phyloP scores from a whole-genome alignment of 2,113 vertebrate genomes.

The Rhinolophus sinicus region DNA sequence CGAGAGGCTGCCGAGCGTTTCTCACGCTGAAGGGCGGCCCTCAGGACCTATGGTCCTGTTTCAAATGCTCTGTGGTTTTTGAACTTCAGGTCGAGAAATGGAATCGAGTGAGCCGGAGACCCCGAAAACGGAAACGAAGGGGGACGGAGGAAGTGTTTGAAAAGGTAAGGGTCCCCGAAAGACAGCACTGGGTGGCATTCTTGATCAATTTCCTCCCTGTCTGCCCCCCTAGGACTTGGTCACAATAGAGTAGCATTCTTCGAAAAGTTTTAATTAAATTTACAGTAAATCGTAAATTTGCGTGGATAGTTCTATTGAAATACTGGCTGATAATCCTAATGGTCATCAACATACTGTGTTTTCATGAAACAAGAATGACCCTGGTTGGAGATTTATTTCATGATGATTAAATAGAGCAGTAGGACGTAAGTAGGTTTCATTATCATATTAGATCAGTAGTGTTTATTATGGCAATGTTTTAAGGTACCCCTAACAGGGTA shows the following conservation, averaged over 20 bases:
- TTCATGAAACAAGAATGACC: not conserved
- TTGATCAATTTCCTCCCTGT: not conserved
- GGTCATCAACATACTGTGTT: not conserved
- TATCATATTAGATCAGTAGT: not conserved
- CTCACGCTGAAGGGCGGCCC: constrained; percentile 64
- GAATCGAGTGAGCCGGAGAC: constrained; percentile 89
- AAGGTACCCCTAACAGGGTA: not conserved
- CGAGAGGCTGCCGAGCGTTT: constrained; percentile 77
- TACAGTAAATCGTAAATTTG: not conserved
- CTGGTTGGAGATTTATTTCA: not conserved
- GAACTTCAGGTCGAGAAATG: constrained; percentile 94
- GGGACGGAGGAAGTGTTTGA: constrained; percentile 88
- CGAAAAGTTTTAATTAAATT: constrained; percentile 5
- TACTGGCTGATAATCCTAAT: not conserved
- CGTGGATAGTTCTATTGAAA: not conserved
- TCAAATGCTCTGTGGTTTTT: constrained; percentile 78
- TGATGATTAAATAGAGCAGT: not conserved
- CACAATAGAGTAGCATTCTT: not conserved
- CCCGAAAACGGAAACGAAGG: constrained; percentile 90
- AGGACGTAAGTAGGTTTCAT: not conserved
- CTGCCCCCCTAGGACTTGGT: not conserved
- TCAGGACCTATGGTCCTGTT: constrained; percentile 66
- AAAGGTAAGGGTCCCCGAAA: constrained; percentile 88
- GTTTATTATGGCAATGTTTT: not conserved
- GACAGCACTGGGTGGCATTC: not conserved